Evolutionary conservation across 2,797 vertebrate genomes (phyloP), one percentile per base, ranked within the genome.

Genomic region (Alauda arvensis): DNA sequence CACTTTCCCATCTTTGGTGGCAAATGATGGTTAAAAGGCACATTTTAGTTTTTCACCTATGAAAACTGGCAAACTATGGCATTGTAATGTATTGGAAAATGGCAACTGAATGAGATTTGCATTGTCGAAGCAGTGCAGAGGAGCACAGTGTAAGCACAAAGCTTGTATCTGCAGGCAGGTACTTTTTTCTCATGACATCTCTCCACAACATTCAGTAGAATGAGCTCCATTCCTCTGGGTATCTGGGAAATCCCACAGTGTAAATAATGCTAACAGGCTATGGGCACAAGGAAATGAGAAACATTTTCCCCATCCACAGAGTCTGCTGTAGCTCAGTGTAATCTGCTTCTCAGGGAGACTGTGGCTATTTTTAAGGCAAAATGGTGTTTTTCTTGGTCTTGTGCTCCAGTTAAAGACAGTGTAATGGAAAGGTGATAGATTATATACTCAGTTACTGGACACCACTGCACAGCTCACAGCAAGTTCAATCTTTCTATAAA

Each of bases 321-420:
- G 46, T 28, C 75, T 92, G 66, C 43, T 79, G 68, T 61, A 78
- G 39, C 18, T 85, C 85, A 71, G 31, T 59, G 61, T 75, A 92
- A 92, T 84, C 87, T 79, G 80, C 83, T 92, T 93, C 85, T 86
- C 80, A 88, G 65, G 55, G 71, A 91, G 61, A 65, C 52, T 56
- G 77, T 37, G 80, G 53, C 68, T 91, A 84, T 92, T 93, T 91
- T 87, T 83, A 89, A 81, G 77, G 71, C 55, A 91, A 83, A 92
- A 83, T 15, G 2, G 19, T 93, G 68, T 65, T 95, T 90, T 92
- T 83, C 77, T 94, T 87, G 65, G 74, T 94, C 79, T 87, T 89
- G 24, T 67, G 53, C 33, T 87, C 74, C 83, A 81, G 34, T 55
- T 93, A 87, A 93, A 94, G 74, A 74, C 61, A 85, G 37, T 59